Evolutionary conservation across 2,113 vertebrate genomes (phyloP).

Genomic region (Castor canadensis): DNA sequence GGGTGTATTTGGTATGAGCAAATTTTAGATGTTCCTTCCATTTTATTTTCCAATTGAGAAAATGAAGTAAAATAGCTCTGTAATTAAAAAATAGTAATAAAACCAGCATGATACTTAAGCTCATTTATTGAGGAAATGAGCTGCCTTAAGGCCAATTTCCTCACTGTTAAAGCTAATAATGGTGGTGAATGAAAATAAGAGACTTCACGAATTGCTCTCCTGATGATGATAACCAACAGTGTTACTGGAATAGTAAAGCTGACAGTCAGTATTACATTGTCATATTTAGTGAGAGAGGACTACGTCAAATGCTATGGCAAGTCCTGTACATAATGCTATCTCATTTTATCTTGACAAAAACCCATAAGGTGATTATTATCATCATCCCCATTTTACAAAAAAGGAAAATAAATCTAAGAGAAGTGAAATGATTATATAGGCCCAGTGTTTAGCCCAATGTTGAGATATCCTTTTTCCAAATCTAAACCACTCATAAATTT

Average conservation of each 20-base stretch:
- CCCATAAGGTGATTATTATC: neutral
- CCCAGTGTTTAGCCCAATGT: neutral
- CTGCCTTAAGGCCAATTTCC: slow-evolving; percentile 29
- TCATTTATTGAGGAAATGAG: slow-evolving; percentile 66
- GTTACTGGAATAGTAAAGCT: neutral
- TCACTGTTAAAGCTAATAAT: slow-evolving; percentile 48
- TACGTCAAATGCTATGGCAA: neutral
- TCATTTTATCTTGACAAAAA: slow-evolving; percentile 11
- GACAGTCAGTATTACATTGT: neutral
- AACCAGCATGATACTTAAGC: slow-evolving; percentile 39
- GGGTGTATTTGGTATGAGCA: neutral
- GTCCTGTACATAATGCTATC: neutral
- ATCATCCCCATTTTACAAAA: neutral
- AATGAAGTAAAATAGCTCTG: slow-evolving; percentile 47
- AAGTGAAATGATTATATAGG: neutral
- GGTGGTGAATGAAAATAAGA: neutral
- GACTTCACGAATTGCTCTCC: neutral
- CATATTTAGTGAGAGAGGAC: neutral
- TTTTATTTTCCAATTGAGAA: slow-evolving; percentile 44
- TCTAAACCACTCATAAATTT: neutral
- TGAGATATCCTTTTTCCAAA: neutral
- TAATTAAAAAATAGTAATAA: slow-evolving; percentile 67
- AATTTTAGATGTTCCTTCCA: neutral
- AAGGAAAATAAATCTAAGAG: neutral
- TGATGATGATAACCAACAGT: neutral